A percentile compares a stretch with the other conserved stretches of the same genome.
These are phyloP conservation scores for Diglossa brunneiventris DNA, from an alignment of 2,113 vertebrate species.

Conservation along the genomic window DNA sequence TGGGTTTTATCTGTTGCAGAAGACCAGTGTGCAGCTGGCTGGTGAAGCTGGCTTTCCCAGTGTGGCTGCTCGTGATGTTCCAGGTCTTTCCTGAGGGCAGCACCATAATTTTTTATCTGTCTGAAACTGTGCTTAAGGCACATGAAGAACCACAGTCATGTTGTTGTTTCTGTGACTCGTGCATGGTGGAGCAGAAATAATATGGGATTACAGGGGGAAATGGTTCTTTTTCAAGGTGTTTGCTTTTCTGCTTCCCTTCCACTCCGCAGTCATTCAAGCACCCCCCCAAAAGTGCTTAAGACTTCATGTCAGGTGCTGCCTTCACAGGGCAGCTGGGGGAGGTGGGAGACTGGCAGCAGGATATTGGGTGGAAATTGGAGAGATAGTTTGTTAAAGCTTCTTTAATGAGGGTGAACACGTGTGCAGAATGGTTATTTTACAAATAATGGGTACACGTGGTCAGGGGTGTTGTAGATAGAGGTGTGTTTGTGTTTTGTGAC, in stretches of 20 bases:
- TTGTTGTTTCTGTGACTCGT: rapidly evolving
- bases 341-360: not conserved
- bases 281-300: not conserved
- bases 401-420: not conserved
- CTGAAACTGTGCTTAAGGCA: not conserved
- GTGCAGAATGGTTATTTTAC: not conserved
- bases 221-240: not conserved
- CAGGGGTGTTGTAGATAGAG: not conserved
- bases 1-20: not conserved
- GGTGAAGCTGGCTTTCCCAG: not conserved
- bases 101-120: not conserved
- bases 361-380: not conserved
- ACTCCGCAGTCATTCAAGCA: not conserved
- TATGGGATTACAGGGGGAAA: not conserved
- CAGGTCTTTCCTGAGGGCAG: not conserved
- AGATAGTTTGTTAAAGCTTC: not conserved
- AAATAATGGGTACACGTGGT: rapidly evolving
- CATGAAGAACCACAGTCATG: not conserved
- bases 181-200: not conserved
- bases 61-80: not conserved
- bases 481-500: not conserved
- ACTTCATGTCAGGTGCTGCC: not conserved
- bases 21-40: not conserved
- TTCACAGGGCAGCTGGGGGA: not conserved
- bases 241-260: not conserved